Evolutionary conservation across 1,140 invertebrate genomes (phyloP).

Genomic region (Amphibalanus amphitrite): DNA sequence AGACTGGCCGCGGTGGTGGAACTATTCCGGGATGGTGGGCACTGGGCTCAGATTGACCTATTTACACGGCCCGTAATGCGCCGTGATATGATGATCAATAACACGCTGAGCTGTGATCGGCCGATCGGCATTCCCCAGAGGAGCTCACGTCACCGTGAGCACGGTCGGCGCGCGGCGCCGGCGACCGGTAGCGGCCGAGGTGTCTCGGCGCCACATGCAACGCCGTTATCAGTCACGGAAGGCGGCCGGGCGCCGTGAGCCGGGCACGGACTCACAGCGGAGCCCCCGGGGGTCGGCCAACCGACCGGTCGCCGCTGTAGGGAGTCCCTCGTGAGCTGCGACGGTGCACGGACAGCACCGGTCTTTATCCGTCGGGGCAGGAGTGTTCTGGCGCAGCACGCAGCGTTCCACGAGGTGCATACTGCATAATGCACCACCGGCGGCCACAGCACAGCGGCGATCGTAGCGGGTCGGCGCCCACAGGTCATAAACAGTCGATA

Average conservation of each 20-base stretch:
- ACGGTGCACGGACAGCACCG: too few species aligned
- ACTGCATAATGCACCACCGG: neutral
- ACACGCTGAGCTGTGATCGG: neutral
- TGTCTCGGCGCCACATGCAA: too few species aligned
- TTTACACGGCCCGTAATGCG: neutral
- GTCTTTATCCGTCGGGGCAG: too few species aligned
- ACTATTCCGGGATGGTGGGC: neutral
- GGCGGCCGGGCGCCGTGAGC: too few species aligned
- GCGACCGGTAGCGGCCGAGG: too few species aligned
- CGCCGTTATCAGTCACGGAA: neutral
- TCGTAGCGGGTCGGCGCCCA: neutral
- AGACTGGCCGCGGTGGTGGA: neutral
- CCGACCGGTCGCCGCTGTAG: neutral
- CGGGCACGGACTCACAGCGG: neutral
- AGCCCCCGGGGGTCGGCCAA: too few species aligned
- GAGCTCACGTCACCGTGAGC: too few species aligned
- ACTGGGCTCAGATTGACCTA: neutral
- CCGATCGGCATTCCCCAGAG: too few species aligned
- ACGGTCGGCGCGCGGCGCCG: too few species aligned
- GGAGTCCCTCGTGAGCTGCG: too few species aligned
- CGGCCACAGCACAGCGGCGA: too few species aligned
- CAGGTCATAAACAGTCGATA: neutral
- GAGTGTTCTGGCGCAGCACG: neutral
- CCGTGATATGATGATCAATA: neutral
- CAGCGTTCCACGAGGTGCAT: neutral